A percentile compares a stretch with the other conserved stretches of the same genome.
Evolutionary conservation across 2,113 vertebrate genomes (phyloP).

Genomic region (Cyphomyrus discorhynchus): DNA sequence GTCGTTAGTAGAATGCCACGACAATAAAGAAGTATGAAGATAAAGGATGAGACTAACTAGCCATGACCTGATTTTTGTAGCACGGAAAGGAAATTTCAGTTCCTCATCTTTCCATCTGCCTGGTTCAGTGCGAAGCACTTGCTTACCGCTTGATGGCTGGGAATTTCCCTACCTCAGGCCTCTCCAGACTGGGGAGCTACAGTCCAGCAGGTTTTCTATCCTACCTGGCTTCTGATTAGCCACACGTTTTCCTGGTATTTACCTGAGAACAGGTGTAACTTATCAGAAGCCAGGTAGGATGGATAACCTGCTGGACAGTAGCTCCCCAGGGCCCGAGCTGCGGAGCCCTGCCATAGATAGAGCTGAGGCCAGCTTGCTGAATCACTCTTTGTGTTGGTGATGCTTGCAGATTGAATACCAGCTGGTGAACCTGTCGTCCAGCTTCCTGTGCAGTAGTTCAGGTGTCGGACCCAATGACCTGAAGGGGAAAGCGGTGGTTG

Average conservation of each 20-base stretch:
- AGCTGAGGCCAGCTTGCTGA: slow-evolving; percentile 19
- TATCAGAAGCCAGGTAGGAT: neutral
- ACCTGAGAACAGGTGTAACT: neutral
- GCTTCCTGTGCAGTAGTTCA: slow-evolving; percentile 62
- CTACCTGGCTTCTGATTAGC: neutral
- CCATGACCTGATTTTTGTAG: neutral
- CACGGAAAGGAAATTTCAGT: neutral
- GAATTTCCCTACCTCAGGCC: neutral
- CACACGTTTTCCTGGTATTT: neutral
- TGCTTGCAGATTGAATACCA: slow-evolving; percentile 50
- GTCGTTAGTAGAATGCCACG: neutral
- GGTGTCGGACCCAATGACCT: slow-evolving; percentile 51
- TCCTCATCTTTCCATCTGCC: neutral
- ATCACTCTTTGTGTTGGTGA: slow-evolving; percentile 21
- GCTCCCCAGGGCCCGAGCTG: neutral
- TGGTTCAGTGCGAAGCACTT: no score
- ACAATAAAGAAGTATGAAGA: neutral
- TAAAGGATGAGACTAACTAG: neutral
- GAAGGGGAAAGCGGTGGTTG: slow-evolving; percentile 69
- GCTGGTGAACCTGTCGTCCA: slow-evolving; percentile 69
- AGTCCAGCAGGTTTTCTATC: neutral
- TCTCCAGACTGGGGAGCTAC: neutral
- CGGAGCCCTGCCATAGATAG: neutral
- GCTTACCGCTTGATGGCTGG: neutral
- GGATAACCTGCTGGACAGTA: neutral